phyloP scores from a whole-genome alignment of 2,888 invertebrate species.

The Stenurella melanura region DNA sequence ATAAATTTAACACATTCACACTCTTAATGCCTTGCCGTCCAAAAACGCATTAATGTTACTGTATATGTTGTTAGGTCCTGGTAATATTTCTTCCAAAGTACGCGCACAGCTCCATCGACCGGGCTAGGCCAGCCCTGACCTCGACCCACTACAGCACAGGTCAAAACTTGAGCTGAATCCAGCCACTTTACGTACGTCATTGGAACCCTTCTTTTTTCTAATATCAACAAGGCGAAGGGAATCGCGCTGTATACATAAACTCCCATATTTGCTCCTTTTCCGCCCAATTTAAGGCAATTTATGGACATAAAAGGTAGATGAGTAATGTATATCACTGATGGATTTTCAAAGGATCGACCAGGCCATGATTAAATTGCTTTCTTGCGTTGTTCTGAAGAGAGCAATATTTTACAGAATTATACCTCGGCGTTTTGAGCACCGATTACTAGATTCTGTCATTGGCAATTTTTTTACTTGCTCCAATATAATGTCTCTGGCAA shows the following conservation, averaged over 20 bases:
- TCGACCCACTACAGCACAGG: constrained; percentile 69
- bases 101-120: constrained; percentile 69
- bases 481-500: no score
- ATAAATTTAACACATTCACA: background rate
- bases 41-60: background rate
- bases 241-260: constrained; percentile 20
- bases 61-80: constrained; percentile 33
- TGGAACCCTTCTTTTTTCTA: constrained; percentile 5
- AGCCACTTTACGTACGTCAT: constrained; percentile 65
- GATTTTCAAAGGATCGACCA: background rate
- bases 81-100: constrained; percentile 43
- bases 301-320: constrained; percentile 20
- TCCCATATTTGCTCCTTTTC: background rate
- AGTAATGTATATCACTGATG: constrained; percentile 8
- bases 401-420: background rate
- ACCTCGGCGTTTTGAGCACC: background rate
- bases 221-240: constrained; percentile 7
- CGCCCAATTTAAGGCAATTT: constrained; percentile 24
- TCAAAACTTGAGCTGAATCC: constrained; percentile 61
- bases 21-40: background rate
- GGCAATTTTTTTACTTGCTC: background rate
- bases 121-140: constrained; percentile 70
- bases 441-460: background rate
- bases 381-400: background rate
- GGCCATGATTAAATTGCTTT: constrained; percentile 8